Evolutionary conservation across 64 coral and sea anemone genomes (phyloP).

Genomic region (Hydrozoanthus tunicans): DNA sequence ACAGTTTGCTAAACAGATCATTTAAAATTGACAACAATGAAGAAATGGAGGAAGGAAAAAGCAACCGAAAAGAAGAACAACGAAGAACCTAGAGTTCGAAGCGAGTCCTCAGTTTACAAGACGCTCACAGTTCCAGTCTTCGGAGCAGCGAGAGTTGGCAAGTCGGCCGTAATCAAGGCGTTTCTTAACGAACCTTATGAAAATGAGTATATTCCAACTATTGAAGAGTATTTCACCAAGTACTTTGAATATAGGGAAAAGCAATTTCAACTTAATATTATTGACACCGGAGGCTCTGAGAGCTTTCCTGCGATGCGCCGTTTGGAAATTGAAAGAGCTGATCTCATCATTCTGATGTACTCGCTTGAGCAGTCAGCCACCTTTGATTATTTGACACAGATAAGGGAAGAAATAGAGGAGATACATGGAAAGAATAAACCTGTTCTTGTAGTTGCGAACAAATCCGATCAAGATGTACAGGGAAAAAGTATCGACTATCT

Average conservation of each 20-base stretch:
- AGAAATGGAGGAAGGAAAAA: slow-evolving; percentile 62
- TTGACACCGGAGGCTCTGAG: slow-evolving; percentile 78
- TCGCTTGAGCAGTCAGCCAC: slow-evolving; percentile 46
- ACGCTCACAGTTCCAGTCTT: slow-evolving; percentile 80
- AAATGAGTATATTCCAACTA: slow-evolving; percentile 65
- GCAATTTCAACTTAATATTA: slow-evolving; percentile 73
- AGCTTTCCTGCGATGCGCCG: slow-evolving; percentile 75
- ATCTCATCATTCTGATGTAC: slow-evolving; percentile 51
- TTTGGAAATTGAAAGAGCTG: slow-evolving; percentile 62
- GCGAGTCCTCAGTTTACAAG: slow-evolving; percentile 39
- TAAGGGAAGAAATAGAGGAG: slow-evolving; percentile 31
- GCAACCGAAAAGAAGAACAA: slow-evolving; percentile 6
- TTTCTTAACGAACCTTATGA: slow-evolving; percentile 62
- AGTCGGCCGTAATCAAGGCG: slow-evolving; percentile 70
- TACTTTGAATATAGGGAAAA: slow-evolving; percentile 70
- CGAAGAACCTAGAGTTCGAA: slow-evolving; percentile 14
- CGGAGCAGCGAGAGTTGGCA: slow-evolving; percentile 78
- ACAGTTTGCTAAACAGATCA: neutral
- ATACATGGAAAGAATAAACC: slow-evolving; percentile 46
- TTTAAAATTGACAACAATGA: slow-evolving; percentile 29
- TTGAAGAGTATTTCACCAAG: slow-evolving; percentile 87
- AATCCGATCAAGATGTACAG: slow-evolving; percentile 42
- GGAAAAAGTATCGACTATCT: slow-evolving; percentile 52
- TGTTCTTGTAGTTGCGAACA: slow-evolving; percentile 45
- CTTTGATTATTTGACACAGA: slow-evolving; percentile 39